Evolutionary conservation across 2,888 invertebrate genomes (phyloP), one percentile per base, ranked within the genome.

Genomic region (Dolichomitus sp.): DNA sequence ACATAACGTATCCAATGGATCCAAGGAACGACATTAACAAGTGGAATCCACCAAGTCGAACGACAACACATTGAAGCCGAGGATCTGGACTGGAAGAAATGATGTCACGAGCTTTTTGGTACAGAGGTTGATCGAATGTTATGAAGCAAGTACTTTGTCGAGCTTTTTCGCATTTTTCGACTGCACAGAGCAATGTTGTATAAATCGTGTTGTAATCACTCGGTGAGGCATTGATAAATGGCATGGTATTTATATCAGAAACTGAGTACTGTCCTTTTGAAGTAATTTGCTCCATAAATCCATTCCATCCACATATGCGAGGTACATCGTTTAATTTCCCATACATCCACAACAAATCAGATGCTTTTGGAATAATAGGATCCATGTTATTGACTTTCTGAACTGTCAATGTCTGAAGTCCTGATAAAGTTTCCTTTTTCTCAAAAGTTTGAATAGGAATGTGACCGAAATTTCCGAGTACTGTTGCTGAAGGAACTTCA

Each of bases 121-220:
- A 88, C 12, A 88, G 74, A 4, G 87, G 86, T 66, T 87, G 86
- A 65, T 88, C 86, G 63, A 88, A 87, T 17, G 88, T 89, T 87
- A 57, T 27, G 14, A 57, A 23, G 14, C 30, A 57, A 23, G 30
- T 30, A 23, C 2, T 30, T 57, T 23, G 30, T 33, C 33, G 33
- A 33, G 33, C 33, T 33, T 33, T 33, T 33, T 33, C 33, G 33
- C 33, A 33, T 33, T 33, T 33, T 33, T 33, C 33, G 33, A 33
- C 33, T 33, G 33, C 6, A 33, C 33, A 33, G 33, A 33, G 33
- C 4, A 33, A 33, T 33, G 33, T 33, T 33, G 33, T 33, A 33
- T 33, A 6, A n/a, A n/a, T n/a, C n/a, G 33, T 33, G 33, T 6
- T 33, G 33, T 33, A 33, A 33, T 33, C 33, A 6, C 33, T 33